Evolutionary conservation across 2,113 vertebrate genomes (phyloP).

Genomic region (Tachysurus fulvidraco): DNA sequence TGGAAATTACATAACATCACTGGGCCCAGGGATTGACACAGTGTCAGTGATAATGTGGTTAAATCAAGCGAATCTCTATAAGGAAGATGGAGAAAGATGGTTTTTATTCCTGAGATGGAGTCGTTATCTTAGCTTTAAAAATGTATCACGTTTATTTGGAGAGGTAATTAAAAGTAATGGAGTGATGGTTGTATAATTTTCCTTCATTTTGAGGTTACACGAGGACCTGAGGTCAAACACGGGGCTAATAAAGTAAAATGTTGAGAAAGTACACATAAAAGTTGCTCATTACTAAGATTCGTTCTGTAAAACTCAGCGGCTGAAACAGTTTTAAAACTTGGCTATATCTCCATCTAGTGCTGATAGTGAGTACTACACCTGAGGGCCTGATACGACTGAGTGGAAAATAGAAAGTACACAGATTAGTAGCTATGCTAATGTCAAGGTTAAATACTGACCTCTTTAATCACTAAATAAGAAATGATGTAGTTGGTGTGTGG

Average conservation of each 20-base stretch:
- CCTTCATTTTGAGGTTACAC: background rate
- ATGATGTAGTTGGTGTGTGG: background rate
- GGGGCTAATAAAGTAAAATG: background rate
- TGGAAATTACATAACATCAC: background rate
- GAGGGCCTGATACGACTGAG: too few species aligned
- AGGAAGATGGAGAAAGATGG: background rate
- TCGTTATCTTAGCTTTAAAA: background rate
- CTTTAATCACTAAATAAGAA: background rate
- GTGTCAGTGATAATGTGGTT: background rate
- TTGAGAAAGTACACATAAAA: background rate
- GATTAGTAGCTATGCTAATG: background rate
- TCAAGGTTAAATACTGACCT: background rate
- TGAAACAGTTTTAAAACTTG: constrained; percentile 17
- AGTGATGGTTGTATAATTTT: background rate
- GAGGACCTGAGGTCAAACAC: background rate
- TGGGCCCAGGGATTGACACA: background rate
- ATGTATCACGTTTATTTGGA: background rate
- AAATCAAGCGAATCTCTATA: background rate
- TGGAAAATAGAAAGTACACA: background rate
- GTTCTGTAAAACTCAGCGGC: background rate
- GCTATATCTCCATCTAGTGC: constrained; percentile 67
- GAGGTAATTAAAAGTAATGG: background rate
- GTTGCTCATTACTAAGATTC: background rate
- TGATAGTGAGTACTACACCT: background rate
- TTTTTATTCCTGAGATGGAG: background rate